Conservation (phyloP, 2,888 invertebrate genomes). For the Erebia palarica region DNA sequence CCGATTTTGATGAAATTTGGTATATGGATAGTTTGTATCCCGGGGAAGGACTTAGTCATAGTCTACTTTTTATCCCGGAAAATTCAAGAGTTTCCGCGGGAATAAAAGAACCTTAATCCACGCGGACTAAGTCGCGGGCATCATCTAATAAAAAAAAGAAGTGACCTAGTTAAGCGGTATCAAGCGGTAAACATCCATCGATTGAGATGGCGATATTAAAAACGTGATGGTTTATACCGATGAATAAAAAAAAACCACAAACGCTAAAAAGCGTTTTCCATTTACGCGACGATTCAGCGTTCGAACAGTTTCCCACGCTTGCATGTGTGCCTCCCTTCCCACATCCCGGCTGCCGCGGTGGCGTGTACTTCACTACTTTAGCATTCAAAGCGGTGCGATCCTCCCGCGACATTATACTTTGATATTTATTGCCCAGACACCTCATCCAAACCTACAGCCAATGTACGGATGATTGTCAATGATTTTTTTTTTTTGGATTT, state of each 20-base stretch:
- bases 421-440: slow-evolving; percentile 77
- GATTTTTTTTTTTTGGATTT: slow-evolving; percentile 24
- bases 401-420: slow-evolving; percentile 75
- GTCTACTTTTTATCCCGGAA: too few species aligned
- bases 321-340: slow-evolving; percentile 60
- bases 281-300: slow-evolving; percentile 34
- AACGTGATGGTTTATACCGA: slow-evolving; percentile 16
- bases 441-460: slow-evolving; percentile 52
- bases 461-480: slow-evolving; percentile 38
- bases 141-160: too few species aligned
- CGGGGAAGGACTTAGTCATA: too few species aligned
- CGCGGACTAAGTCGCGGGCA: too few species aligned
- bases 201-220: not conserved
- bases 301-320: slow-evolving; percentile 74
- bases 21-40: too few species aligned
- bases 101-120: too few species aligned
- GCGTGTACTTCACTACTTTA: slow-evolving; percentile 72
- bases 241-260: slow-evolving; percentile 23
- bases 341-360: slow-evolving; percentile 50
- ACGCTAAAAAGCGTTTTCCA: slow-evolving; percentile 33
- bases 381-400: slow-evolving; percentile 76
- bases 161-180: not conserved
- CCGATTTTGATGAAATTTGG: too few species aligned
- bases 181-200: not conserved
- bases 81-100: too few species aligned